Base-by-base conservation (phyloP, 1,140 invertebrate genomes). In the Euwallacea similis region DNA sequence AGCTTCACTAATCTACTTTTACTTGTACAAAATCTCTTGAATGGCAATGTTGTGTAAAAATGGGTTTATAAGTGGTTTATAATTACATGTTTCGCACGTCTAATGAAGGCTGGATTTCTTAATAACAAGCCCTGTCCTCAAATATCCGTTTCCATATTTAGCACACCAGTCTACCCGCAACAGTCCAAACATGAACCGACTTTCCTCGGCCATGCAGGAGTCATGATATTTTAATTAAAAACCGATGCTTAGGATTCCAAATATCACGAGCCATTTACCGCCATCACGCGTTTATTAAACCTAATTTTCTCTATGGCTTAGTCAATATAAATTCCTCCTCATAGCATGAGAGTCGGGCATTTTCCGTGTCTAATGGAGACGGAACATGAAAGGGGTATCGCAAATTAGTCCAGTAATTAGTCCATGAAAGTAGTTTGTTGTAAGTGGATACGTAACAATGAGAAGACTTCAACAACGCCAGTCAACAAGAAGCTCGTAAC, bases 321-420 rank as follows among this genome's bases (percentile, higher is more conserved):
- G 13, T 63, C 60, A 63, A 63, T 63, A 63, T 63, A 46, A 63
- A 63, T 63, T 63, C 60, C 44, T 46, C 13, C 60, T 46, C 16
- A 47, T 63, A 10, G 60, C 60, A 63, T 63, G 60, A 44, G 43
- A 46, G 15, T 33, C 7, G n/a, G 15, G 16, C 42, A 63, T 47
- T 46, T 47, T 41, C n/a, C 42, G 6, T 13, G 13, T 6, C 60
- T 63, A 63, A 63, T 63, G 60, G 42, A n/a, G 46, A 10, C 15
- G 9, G 11, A 47, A 63, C 60, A 63, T 63, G 60, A 42, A 15
- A 63, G 60, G 60, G 15, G 42, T 60, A 56, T 56, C 16, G 16
- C 54, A 21, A 15, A 56, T 56, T 56, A 56, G 46, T 50, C 46
- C 46, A 50, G 13, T 50, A 50, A 50, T 50, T 50, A 50, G 46